Conservation (phyloP, 92 coral and sea anemone species). For the Hydrozoanthus gracilis region DNA sequence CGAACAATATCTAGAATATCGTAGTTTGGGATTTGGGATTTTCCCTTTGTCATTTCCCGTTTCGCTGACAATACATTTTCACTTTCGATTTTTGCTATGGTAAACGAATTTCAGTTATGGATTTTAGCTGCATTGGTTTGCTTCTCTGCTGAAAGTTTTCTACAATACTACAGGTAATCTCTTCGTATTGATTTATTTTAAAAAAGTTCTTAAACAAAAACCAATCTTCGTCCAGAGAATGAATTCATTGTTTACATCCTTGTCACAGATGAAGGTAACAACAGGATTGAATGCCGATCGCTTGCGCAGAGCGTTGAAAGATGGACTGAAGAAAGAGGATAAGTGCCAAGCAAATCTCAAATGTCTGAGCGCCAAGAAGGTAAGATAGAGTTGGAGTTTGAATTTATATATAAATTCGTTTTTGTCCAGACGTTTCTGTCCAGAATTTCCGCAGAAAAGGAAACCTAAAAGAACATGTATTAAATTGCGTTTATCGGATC, state of each 20-base stretch:
- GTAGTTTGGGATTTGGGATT: background rate
- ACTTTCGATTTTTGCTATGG: conserved; percentile 6
- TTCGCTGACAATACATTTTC: background rate
- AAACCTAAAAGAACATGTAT: no score
- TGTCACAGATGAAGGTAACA: conserved; percentile 80
- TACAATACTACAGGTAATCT: conserved; percentile 54
- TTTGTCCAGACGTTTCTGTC: no score
- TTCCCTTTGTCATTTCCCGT: conserved; percentile 34
- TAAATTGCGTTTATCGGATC: no score
- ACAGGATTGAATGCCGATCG: conserved; percentile 87
- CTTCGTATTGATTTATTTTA: background rate
- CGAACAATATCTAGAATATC: conserved; percentile 11
- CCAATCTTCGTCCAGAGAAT: no score
- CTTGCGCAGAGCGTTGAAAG: conserved; percentile 81
- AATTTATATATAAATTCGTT: no score
- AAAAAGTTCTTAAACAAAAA: background rate
- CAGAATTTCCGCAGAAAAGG: no score
- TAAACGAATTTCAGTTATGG: conserved; percentile 42
- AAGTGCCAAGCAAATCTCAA: conserved; percentile 82
- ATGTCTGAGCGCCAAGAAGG: conserved; percentile 85
- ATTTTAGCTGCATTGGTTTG: conserved; percentile 62
- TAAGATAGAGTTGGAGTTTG: background rate
- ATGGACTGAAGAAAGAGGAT: conserved; percentile 86
- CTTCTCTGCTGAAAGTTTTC: conserved; percentile 57
- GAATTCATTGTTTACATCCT: background rate